Evolutionary conservation across 2,888 invertebrate genomes (phyloP).

Genomic region (Oxystoma pomonae): DNA sequence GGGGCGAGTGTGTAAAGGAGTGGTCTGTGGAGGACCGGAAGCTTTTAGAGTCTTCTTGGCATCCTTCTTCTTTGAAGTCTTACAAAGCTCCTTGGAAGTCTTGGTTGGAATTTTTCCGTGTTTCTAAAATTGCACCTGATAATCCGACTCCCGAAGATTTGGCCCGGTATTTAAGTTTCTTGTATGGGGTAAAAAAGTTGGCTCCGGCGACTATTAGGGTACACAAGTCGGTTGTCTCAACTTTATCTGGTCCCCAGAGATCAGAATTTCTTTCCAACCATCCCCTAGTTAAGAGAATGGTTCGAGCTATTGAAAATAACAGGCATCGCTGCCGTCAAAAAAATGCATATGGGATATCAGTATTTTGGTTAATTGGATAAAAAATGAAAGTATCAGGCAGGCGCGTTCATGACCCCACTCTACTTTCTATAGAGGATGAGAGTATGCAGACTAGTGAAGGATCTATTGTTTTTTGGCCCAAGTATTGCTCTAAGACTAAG

Average conservation of each 20-base stretch:
- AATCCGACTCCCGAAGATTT: background rate
- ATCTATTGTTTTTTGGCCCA: background rate
- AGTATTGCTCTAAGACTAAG: slow-evolving; percentile 12
- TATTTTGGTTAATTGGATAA: background rate
- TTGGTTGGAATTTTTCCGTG: background rate
- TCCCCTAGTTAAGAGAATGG: background rate
- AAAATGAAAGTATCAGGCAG: background rate
- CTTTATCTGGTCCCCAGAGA: background rate
- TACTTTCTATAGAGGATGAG: background rate
- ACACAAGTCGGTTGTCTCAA: background rate
- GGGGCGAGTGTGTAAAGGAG: background rate
- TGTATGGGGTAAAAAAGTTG: too few species aligned
- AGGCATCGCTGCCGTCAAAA: background rate
- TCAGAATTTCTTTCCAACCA: background rate
- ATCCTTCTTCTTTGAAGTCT: background rate
- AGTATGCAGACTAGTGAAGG: too few species aligned
- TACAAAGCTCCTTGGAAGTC: background rate
- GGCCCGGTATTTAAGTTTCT: background rate
- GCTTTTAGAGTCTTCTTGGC: background rate
- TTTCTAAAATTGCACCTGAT: background rate
- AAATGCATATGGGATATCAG: background rate
- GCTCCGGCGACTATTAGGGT: background rate
- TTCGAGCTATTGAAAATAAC: background rate
- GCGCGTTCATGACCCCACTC: background rate
- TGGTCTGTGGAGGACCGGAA: background rate